Base-by-base conservation (phyloP, 2,888 invertebrate species). In the Sinhomidia bicolor region DNA sequence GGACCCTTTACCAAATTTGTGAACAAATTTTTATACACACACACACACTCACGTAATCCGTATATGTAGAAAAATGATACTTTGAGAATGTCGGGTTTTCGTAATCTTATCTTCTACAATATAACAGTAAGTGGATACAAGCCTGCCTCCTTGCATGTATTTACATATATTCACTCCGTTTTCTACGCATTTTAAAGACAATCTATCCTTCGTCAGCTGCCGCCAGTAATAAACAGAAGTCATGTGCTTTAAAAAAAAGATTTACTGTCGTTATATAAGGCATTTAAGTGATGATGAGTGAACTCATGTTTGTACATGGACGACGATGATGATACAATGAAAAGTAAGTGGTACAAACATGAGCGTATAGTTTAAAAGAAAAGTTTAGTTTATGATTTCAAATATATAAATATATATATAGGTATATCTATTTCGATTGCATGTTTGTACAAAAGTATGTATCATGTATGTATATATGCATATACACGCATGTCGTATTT, bases 151-250 rank as follows among this genome's bases (percentile, higher is more conserved):
- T 57, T 65, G 12, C 23, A 65, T 32, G 65, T 6, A 65, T 29
- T 76, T 29, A 76, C 32, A 51, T 65, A 68, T 7, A 36, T 36
- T 36, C 17, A 57, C 51, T 36, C 7, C 36, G 36, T 36, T 36
- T n/a, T 68, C 36, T 76, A 32, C 20, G n/a, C 47, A 26, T 81
- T 80, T 62, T 17, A 1, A 62, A 68, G 71, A 71, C 60, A 10
- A 32, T 62, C 68, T 65, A 54, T 41, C 74, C 41, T 76, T 32
- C 62, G 44, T 41, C 76, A 57, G 87, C 62, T 57, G 81, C 74
- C 87, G 74, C 81, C 87, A 87, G 81, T 71, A 41, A 87, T 81
- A 88, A 86, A 86, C 80, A 86, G 80, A 79, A 88, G 82, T 82
- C 88, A 65, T 82, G 62, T 36, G 86, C 54, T 86, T 62, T n/a